Evolutionary conservation across 2,888 invertebrate species (phyloP).

Genomic region (Adelognathus sp.): DNA sequence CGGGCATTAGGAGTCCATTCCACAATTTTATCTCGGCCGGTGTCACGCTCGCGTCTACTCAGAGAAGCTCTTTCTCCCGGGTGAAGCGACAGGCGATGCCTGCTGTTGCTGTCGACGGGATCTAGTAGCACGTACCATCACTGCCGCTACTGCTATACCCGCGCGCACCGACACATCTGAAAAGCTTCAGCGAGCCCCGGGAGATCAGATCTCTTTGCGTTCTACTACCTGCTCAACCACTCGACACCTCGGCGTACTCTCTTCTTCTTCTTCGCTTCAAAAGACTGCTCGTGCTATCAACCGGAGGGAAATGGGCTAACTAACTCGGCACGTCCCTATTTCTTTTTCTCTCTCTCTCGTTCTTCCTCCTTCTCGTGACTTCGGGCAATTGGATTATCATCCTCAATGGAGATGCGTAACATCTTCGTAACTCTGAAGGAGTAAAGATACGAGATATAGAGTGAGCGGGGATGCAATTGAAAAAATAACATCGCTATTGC

Average conservation of each 20-base stretch:
- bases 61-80: no score
- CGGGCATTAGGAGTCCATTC: slow-evolving; percentile 59
- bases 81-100: slow-evolving; percentile 38
- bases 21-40: slow-evolving; percentile 62
- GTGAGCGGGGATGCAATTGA: background rate
- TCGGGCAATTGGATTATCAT: slow-evolving; percentile 53
- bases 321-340: slow-evolving; percentile 49
- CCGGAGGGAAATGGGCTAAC: slow-evolving; percentile 52
- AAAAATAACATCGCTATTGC: background rate
- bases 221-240: slow-evolving; percentile 50
- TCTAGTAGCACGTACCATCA: slow-evolving; percentile 29
- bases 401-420: slow-evolving; percentile 5
- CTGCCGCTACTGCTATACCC: slow-evolving; percentile 2
- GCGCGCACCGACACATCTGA: slow-evolving; percentile 36
- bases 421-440: slow-evolving; percentile 7
- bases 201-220: slow-evolving; percentile 57
- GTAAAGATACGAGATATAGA: background rate
- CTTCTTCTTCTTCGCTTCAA: slow-evolving; percentile 19
- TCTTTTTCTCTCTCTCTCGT: no score
- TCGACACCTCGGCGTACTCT: slow-evolving; percentile 49
- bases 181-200: slow-evolving; percentile 32
- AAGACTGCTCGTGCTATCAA: slow-evolving; percentile 42
- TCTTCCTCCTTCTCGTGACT: slow-evolving; percentile 35
- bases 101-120: slow-evolving; percentile 39
- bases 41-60: slow-evolving; percentile 63